Evolutionary conservation across 2,888 invertebrate genomes (phyloP), one percentile per base, ranked within the genome.

Genomic region (Arge pagana): DNA sequence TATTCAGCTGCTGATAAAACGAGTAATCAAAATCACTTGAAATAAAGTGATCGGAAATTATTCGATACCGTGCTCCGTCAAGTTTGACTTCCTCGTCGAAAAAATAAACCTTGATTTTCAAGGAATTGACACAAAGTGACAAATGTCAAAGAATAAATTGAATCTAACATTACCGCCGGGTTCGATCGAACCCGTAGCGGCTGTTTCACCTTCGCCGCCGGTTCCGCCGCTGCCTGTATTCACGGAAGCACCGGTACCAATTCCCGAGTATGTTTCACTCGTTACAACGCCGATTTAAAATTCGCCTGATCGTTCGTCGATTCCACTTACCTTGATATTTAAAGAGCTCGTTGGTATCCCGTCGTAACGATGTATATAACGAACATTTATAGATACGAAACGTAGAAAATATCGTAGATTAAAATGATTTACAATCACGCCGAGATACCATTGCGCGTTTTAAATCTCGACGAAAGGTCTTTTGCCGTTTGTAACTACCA

Each of bases 141-240:
- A 82, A 78, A 92, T 93, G 91, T 93, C 93, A 67, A 93, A 93
- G 79, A 94, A 94, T 78, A 94, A 93, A 80, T 81, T 93, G 69
- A 93, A 93, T 76, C 79, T 94, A 78, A 93, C 93, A 72, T 81
- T 94, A 72, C 93, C 93, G 68, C 91, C 93, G 70, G 91, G 92
- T 76, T 89, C 91, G 61, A 88, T 93, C 63, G 93, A 92, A 78
- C 84, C 87, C 49, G 85, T 83, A 54, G 84, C 86, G 55, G 68
- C 68, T 19, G 74, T 77, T 41, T 78, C 79, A 33, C 78, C 78
- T 18, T 77, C 79, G n/a, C 80, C 82, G 53, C 79, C 80, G 58
- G 82, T 81, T 36, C 78, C 79, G 57, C 79, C 81, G 28, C 74
- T 81, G 33, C 78, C 81, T 13, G 67, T 68, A n/a, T 72, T 74